Evolutionary conservation across 2,113 vertebrate species (phyloP).

Genomic region (Cynoglossus semilaevis): DNA sequence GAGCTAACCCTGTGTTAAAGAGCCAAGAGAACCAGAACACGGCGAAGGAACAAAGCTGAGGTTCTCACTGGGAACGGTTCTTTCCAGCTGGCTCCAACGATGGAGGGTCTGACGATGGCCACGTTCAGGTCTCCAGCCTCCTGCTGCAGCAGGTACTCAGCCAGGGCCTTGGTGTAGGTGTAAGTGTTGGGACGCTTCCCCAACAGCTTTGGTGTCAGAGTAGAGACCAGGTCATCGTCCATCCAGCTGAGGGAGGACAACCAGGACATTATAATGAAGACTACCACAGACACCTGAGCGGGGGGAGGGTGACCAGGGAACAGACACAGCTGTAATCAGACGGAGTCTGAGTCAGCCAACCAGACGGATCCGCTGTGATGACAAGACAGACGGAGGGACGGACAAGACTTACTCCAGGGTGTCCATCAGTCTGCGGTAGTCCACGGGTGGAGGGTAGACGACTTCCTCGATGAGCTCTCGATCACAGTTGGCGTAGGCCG

Average conservation of each 20-base stretch:
- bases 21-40: too few species aligned
- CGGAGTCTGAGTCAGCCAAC: too few species aligned
- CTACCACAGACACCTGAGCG: too few species aligned
- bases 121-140: constrained; percentile 90
- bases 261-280: too few species aligned
- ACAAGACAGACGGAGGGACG: too few species aligned
- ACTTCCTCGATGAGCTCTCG: constrained; percentile 90
- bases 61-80: constrained; percentile 95
- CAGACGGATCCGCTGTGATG: too few species aligned
- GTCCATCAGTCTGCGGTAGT: constrained; percentile 92
- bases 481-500: constrained; percentile 96
- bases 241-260: constrained; percentile 83
- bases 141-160: constrained; percentile 91
- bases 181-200: constrained; percentile 94
- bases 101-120: constrained; percentile 93
- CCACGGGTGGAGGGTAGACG: constrained; percentile 89
- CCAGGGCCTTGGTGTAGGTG: constrained; percentile 93
- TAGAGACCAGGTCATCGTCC: constrained; percentile 90
- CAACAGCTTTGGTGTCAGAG: constrained; percentile 91
- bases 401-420: constrained; percentile 84
- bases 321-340: too few species aligned
- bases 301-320: too few species aligned
- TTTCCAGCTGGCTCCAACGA: constrained; percentile 98
- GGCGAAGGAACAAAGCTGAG: background rate
- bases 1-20: too few species aligned